These are phyloP conservation scores for Chaetodon auriga DNA, from an alignment of 2,113 vertebrate genomes.

Conservation along the genomic window DNA sequence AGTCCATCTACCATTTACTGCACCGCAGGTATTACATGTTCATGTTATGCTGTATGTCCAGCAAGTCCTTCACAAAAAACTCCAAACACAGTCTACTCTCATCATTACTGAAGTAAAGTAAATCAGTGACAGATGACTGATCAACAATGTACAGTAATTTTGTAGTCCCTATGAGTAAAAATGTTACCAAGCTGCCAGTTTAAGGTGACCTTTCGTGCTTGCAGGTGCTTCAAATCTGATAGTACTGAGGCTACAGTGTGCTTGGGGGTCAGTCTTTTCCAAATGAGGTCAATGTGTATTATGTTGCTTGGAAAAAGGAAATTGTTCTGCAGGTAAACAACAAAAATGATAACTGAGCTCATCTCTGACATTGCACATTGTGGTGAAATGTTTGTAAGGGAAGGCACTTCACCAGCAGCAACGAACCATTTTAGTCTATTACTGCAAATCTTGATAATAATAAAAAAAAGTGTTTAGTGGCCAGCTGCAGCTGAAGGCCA, in stretches of 20 bases:
- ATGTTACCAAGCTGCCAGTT: not conserved
- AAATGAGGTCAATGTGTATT: not conserved
- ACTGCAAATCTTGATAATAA: not conserved
- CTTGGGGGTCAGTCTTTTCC: not conserved
- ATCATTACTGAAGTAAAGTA: not conserved
- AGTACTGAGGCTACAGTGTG: not conserved
- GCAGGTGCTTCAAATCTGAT: not conserved
- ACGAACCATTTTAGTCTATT: not conserved
- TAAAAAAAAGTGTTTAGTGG: not conserved
- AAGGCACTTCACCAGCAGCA: not conserved
- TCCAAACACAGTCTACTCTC: not conserved
- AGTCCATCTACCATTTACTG: too few relatives aligned
- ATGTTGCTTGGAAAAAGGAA: not conserved
- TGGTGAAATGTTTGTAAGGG: not conserved
- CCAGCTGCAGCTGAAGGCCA: not conserved
- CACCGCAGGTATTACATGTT: not conserved
- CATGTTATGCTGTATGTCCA: too few relatives aligned
- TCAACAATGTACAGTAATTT: not conserved
- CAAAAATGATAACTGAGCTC: constrained; percentile 1
- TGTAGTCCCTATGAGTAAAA: not conserved
- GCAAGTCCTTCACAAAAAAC: too few relatives aligned
- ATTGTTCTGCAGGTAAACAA: not conserved
- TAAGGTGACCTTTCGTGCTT: not conserved
- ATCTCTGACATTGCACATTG: not conserved
- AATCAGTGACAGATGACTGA: not conserved